These are phyloP conservation scores for Pipistrellus nathusii DNA, from an alignment of 2,797 vertebrate genomes.

Conservation along the genomic window DNA sequence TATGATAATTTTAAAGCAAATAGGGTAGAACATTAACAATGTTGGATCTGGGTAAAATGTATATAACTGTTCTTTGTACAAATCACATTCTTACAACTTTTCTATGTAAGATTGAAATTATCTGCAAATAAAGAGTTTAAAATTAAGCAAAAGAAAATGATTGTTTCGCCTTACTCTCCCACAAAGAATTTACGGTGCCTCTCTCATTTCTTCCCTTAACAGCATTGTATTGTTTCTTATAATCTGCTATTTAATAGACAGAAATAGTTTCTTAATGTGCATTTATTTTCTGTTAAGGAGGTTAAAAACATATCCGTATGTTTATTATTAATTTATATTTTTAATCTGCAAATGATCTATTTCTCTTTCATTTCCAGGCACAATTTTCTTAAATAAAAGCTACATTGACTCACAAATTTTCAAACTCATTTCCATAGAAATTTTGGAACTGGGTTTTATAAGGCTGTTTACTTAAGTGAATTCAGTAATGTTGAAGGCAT, in stretches of 20 bases:
- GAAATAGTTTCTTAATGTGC: slow-evolving; percentile 10
- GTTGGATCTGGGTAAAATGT: background rate
- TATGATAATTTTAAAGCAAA: background rate
- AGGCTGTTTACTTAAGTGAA: background rate
- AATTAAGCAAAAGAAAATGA: background rate
- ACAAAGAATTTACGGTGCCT: background rate
- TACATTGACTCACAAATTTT: slow-evolving; percentile 4
- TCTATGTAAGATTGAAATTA: slow-evolving; percentile 33
- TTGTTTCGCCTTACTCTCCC: background rate
- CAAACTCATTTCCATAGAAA: slow-evolving; percentile 61
- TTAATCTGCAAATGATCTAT: slow-evolving; percentile 1
- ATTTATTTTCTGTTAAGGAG: slow-evolving; percentile 40
- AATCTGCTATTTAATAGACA: slow-evolving; percentile 48
- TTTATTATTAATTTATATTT: background rate
- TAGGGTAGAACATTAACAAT: background rate
- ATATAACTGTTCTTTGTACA: background rate
- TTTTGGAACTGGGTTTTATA: slow-evolving; percentile 27
- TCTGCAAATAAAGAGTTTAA: slow-evolving; percentile 33
- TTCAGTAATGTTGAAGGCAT: background rate
- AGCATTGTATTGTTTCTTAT: background rate
- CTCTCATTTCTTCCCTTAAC: background rate
- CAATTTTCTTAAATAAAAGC: slow-evolving; percentile 56
- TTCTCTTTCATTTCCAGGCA: slow-evolving; percentile 32
- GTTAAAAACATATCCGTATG: background rate
- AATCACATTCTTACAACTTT: background rate